Base-by-base conservation (phyloP, 2,797 vertebrate species). In the Tragopan temminckii region DNA sequence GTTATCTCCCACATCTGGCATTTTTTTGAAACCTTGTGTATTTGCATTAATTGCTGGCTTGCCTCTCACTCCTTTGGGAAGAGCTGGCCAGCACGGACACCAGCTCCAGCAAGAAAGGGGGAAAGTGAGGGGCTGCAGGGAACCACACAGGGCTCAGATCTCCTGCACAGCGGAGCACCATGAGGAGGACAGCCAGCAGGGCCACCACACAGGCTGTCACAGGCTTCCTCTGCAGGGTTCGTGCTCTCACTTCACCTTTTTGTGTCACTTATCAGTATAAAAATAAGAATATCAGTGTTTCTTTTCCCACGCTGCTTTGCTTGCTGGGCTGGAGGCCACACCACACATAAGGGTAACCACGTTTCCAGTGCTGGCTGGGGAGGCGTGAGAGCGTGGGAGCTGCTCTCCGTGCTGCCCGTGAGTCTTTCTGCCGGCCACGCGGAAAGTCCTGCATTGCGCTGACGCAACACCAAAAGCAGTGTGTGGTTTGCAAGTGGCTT, bases 61-160 rank as follows among this genome's bases (percentile, higher is more conserved):
- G 36, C 13, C 13, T 78, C 19, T 7, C 16, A 15, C 61, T 83
- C 29, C 48, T 66, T 89, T 63, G 52, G 31, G 72, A 86, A 69
- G 36, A 77, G 58, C 63, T 46, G 50, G 58, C 29, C 16, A 29
- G 74, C 71, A 59, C 1, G 25, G 43, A 21, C 7, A 18, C 15
- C 18, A 52, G 33, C 8, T 1, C 1, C 35, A 43, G n/a, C 17
- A 50, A 35, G 35, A 55, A 23, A 29, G 23, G 10, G 82, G 45
- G 27, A 53, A 42, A 38, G 31, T 48, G 40, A 0, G 1, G 78
- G n/a, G 69, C 36, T 20, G 13, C 5, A 13, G 18, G 38, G n/a
- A n/a, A 58, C 19, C 42, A 31, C 0, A 0, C 16, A 20, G 36
- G 64, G 11, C 6, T 1, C 43, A 57, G 46, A 40, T 16, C 0